Conservation (phyloP, 92 coral and sea anemone species). For the Phenganax marumi region DNA sequence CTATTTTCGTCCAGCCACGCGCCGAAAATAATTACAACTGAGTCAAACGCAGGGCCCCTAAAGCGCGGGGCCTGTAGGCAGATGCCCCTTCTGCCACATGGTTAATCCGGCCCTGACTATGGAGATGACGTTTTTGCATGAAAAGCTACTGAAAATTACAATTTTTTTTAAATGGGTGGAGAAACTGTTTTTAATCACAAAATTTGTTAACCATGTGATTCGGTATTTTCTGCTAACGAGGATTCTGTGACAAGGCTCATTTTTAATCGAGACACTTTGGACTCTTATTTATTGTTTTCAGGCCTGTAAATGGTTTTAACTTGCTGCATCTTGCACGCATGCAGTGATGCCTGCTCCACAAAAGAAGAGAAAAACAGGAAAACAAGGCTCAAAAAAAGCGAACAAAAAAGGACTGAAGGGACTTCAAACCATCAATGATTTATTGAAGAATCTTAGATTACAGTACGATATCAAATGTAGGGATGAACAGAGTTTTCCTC, state of each 20-base stretch:
- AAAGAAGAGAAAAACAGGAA: slow-evolving; percentile 68
- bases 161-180: too few species aligned
- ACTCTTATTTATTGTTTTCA: background rate
- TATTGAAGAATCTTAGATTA: slow-evolving; percentile 75
- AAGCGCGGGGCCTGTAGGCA: too few species aligned
- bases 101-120: too few species aligned
- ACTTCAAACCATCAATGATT: slow-evolving; percentile 77
- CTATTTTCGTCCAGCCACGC: too few species aligned
- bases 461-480: slow-evolving; percentile 86
- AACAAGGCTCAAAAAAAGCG: slow-evolving; percentile 66
- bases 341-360: slow-evolving; percentile 67
- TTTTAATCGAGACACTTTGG: background rate
- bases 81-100: too few species aligned
- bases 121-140: too few species aligned
- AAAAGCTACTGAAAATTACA: too few species aligned
- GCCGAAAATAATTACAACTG: too few species aligned
- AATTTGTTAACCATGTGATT: background rate
- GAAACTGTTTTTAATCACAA: background rate
- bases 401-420: slow-evolving; percentile 87
- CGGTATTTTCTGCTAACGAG: too few species aligned
- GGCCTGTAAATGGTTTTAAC: background rate
- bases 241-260: too few species aligned
- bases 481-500: slow-evolving; percentile 76
- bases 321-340: background rate
- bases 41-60: too few species aligned